Conservation (phyloP, 2,888 invertebrate genomes). For the Drosophila austrosaltans region DNA sequence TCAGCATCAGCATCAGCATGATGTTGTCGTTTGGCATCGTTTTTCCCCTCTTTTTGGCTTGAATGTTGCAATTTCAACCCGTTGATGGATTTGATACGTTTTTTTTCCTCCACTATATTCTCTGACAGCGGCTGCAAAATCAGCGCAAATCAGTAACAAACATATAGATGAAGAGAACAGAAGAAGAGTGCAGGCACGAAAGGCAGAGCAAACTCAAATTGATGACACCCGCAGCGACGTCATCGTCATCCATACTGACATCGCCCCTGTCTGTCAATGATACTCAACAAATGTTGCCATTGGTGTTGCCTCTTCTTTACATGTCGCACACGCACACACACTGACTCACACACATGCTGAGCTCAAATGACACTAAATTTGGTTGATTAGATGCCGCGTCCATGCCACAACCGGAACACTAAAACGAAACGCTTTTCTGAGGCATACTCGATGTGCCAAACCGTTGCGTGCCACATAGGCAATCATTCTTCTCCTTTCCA, state of each 20-base stretch:
- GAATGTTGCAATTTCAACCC: slow-evolving; percentile 78
- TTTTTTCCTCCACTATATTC: slow-evolving; percentile 29
- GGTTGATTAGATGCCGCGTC: slow-evolving; percentile 72
- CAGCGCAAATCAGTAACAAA: slow-evolving; percentile 74
- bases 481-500: not conserved
- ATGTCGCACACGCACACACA: slow-evolving; percentile 57
- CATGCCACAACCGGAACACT: slow-evolving; percentile 27
- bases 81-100: slow-evolving; percentile 74
- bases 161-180: slow-evolving; percentile 15
- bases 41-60: slow-evolving; percentile 48
- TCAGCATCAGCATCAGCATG: slow-evolving; percentile 21
- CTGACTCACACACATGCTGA: slow-evolving; percentile 20
- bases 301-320: slow-evolving; percentile 39
- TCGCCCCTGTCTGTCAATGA: slow-evolving; percentile 60
- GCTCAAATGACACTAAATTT: slow-evolving; percentile 73
- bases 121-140: slow-evolving; percentile 57
- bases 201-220: slow-evolving; percentile 64
- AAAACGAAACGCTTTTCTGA: slow-evolving; percentile 39
- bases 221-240: slow-evolving; percentile 72
- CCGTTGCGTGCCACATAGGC: slow-evolving; percentile 1
- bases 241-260: slow-evolving; percentile 9
- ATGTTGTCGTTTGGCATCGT: slow-evolving; percentile 62
- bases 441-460: slow-evolving; percentile 8
- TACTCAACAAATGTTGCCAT: slow-evolving; percentile 62
- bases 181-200: not conserved